Conservation (phyloP, 2,113 vertebrate species). For the Hymenochirus boettgeri region DNA sequence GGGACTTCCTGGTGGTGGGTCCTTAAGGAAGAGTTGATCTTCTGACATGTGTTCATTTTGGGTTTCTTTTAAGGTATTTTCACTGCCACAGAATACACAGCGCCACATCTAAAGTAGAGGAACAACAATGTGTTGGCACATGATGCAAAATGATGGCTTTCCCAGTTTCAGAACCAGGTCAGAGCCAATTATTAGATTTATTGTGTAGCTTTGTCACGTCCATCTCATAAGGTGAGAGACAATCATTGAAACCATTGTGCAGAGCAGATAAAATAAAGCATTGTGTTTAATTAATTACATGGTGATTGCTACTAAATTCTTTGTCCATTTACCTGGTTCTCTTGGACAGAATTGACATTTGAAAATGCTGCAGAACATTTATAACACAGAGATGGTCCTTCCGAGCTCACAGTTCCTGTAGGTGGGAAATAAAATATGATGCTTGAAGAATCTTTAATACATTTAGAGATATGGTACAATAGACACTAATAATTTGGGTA, state of each 20-base stretch:
- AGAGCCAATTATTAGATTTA: too few species aligned
- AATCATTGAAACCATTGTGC: too few species aligned
- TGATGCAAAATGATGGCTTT: too few species aligned
- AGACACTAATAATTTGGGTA: too few species aligned
- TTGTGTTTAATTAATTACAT: too few species aligned
- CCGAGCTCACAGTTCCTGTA: background rate
- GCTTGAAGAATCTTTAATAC: too few species aligned
- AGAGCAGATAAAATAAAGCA: too few species aligned
- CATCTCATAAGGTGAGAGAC: too few species aligned
- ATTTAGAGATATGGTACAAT: too few species aligned
- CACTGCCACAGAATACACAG: constrained; percentile 27
- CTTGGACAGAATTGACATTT: constrained; percentile 1
- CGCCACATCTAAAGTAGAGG: constrained; percentile 10
- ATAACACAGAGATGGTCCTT: constrained; percentile 8
- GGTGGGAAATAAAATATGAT: too few species aligned
- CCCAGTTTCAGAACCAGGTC: too few species aligned
- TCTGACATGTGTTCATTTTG: background rate
- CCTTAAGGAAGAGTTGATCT: constrained; percentile 4
- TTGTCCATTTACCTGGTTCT: constrained; percentile 7
- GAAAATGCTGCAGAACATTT: constrained; percentile 10
- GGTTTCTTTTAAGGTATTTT: background rate
- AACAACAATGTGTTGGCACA: background rate
- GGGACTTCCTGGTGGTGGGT: background rate
- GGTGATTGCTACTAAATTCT: background rate
- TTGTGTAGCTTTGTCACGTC: too few species aligned